Evolutionary conservation across 1,140 invertebrate species (phyloP), one percentile per base, ranked within the genome.

Genomic region (Bombus pascuorum): DNA sequence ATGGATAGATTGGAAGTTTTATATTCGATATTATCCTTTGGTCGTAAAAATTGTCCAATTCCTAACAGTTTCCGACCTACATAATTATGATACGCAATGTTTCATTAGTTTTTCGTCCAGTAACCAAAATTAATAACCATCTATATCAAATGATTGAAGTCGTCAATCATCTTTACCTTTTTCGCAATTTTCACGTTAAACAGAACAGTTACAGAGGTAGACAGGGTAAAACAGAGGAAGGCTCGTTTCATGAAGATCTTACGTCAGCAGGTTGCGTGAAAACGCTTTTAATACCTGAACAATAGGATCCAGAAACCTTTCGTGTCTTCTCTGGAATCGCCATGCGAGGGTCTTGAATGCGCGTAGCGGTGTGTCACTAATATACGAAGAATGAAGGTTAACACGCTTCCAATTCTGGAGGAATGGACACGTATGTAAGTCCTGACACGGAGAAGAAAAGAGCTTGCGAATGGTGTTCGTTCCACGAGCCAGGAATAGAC

Each of bases 301-400:
- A 89, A 89, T 81, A 42, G 75, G 34, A 85, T 37, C 39, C n/a
- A 39, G 34, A 62, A 59, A 62, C 62, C 47, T 84, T 79, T 59
- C 47, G 59, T 44, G 66, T 42, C 37, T 83, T 70, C 59, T 53
- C 77, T 73, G 65, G 81, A 57, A 57, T 80, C 76, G 42, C 44
- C 70, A 59, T 37, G 71, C 42, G 44, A 39, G 5, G 8, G n/a
- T 39, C 15, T 59, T 87, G 81, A 90, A 90, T 90, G 83, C 87
- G 34, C 59, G 78, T 85, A 71, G 68, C 86, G 87, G 39, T 83
- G 89, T 86, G 87, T 82, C 72, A 83, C 80, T 90, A 90, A 90
- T 84, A 65, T 65, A 71, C 59, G 25, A 79, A 89, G 87, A 90
- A 90, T 90, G 82, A 75, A 80, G 65, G 81, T 87, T 87, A 62